Evolutionary conservation across 1,140 invertebrate species (phyloP), one percentile per base, ranked within the genome.

Genomic region (Drosophila paulistorum): DNA sequence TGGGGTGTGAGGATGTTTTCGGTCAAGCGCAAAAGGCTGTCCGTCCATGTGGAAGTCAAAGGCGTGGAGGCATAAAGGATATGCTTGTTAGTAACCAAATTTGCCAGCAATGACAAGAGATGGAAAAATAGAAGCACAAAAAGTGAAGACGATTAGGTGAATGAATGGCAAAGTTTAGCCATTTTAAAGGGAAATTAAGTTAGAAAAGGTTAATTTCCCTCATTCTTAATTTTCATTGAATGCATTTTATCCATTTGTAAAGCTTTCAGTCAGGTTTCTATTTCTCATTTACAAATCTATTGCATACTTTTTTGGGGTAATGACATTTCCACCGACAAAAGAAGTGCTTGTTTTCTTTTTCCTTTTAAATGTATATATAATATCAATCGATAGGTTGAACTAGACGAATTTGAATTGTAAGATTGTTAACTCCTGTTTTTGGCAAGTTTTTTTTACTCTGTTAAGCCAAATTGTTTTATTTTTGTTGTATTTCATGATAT

Each of bases 1-100:
- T 37, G 35, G 10, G 45, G 51, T 57, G 78, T 71, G 45, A 51
- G 20, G 20, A 51, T 51, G 37, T 39, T 39, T 51, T 51, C 74
- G 84, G 73, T 77, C 79, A 80, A 87, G 83, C 77, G 77, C 77
- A 83, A 75, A 79, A 70, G 83, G 74, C 67, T 66, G 60, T 33
- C 58, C 71, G 64, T 33, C 60, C 83, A 74, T 68, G 77, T 87
- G 84, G 80, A 81, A 76, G 79, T 72, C 61, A 66, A 45, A 66
- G 65, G 58, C 58, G 51, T 62, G 33, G 41, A 48, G 61, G 59
- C 79, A 71, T 72, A 68, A 78, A 82, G 79, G 79, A 76, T 69
- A 77, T 72, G 76, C 76, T 71, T 71, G 79, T 87, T 82, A 79
- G 72, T 69, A 86, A 69, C 71, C 71, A 74, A 78, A 68, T 79